Conservation (phyloP, 1,140 invertebrate genomes). For the Aphelenchoides fujianensis region DNA sequence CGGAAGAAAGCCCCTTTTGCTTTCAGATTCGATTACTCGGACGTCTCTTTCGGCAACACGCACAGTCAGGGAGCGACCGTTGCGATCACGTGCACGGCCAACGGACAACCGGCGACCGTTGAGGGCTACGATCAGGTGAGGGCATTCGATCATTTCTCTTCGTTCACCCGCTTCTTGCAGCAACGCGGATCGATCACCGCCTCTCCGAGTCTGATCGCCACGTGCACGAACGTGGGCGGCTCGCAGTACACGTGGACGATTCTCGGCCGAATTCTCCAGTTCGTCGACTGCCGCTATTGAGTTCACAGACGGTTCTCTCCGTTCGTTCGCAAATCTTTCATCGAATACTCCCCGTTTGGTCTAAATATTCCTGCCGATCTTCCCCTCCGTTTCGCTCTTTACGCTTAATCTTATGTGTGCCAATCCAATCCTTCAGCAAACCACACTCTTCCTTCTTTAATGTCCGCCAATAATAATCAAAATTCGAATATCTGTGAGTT, state of each 20-base stretch:
- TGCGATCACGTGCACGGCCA: slow-evolving; percentile 59
- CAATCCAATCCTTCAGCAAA: not conserved
- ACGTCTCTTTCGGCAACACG: slow-evolving; percentile 61
- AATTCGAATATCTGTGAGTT: slow-evolving; percentile 19
- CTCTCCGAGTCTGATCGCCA: slow-evolving; percentile 54
- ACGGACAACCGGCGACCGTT: slow-evolving; percentile 61
- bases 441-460: not conserved
- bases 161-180: too few relatives aligned
- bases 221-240: slow-evolving; percentile 61
- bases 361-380: not conserved
- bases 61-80: slow-evolving; percentile 58
- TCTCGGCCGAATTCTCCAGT: slow-evolving; percentile 58
- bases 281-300: slow-evolving; percentile 58
- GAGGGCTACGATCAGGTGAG: slow-evolving; percentile 61
- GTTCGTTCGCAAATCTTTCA: slow-evolving; percentile 18
- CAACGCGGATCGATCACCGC: slow-evolving; percentile 60
- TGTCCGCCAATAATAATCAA: slow-evolving; percentile 1
- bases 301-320: not conserved
- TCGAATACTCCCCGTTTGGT: slow-evolving; percentile 3
- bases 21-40: slow-evolving; percentile 60
- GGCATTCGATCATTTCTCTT: not conserved
- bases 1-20: not conserved
- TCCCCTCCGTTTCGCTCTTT: not conserved
- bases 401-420: not conserved
- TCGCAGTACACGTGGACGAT: slow-evolving; percentile 62